Evolutionary conservation across 1,140 invertebrate species (phyloP).

Genomic region (Drosophila guanche): DNA sequence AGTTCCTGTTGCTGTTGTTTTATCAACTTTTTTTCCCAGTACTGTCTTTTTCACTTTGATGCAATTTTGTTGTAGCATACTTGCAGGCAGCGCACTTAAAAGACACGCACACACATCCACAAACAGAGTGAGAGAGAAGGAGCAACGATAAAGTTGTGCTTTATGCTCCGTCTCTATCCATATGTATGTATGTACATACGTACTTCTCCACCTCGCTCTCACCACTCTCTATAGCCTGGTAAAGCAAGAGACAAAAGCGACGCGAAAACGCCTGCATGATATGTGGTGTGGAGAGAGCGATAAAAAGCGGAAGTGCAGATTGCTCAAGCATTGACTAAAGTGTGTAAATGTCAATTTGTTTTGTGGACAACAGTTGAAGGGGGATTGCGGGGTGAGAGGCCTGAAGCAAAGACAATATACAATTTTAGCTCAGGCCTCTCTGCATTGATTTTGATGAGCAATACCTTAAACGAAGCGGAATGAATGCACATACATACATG

Average conservation of each 20-base stretch:
- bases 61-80: slow-evolving; percentile 53
- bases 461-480: too few relatives aligned
- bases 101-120: slow-evolving; percentile 13
- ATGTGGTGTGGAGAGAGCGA: slow-evolving; percentile 35
- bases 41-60: slow-evolving; percentile 49
- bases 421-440: too few relatives aligned
- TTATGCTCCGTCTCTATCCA: too few relatives aligned
- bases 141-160: slow-evolving; percentile 67
- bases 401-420: too few relatives aligned
- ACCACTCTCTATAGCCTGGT: background rate
- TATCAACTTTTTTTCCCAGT: slow-evolving; percentile 30
- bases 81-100: slow-evolving; percentile 40
- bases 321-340: slow-evolving; percentile 59
- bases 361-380: slow-evolving; percentile 29
- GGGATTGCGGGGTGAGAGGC: background rate
- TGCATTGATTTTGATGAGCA: too few relatives aligned
- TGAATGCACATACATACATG: too few relatives aligned
- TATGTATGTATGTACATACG: too few relatives aligned
- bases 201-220: background rate
- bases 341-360: slow-evolving; percentile 80
- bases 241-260: slow-evolving; percentile 57
- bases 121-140: slow-evolving; percentile 10
- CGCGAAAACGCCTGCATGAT: slow-evolving; percentile 55
- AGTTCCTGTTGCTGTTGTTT: background rate
- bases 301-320: slow-evolving; percentile 76